Evolutionary conservation across 2,113 vertebrate genomes (phyloP), one percentile per base, ranked within the genome.

Genomic region (Vireo altiloquus): DNA sequence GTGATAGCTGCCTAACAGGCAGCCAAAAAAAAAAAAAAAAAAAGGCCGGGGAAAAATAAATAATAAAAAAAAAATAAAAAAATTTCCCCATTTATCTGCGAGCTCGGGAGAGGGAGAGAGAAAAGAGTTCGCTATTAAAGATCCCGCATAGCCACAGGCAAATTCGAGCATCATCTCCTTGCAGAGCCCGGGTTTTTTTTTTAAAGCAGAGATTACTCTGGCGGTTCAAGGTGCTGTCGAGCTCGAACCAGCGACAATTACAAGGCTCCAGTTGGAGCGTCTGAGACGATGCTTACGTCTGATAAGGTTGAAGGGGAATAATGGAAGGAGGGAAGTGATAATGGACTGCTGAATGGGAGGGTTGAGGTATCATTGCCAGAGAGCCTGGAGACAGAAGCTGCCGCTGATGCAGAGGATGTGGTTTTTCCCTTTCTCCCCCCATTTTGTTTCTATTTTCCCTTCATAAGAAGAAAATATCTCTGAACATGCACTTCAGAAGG

Each of bases 231-330:
- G 98, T 98, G 97, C 98, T 98, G 98, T 98, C 97, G 94, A 98
- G 97, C 97, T 97, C 97, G 96, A 98, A 97, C 97, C 93, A 71
- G 97, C 97, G 97, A 98, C 98, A 98, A 98, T 98, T 98, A 98
- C 97, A 98, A 97, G 98, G 97, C 97, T 98, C 97, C 90, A 96
- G 97, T 97, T 89, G 60, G 96, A 98, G 97, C 96, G 35, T 97
- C 97, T 97, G 97, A 97, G 95, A 95, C 4, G 97, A 98, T 98
- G 97, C 97, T 97, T 95, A 92, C 39, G 87, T 97, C 97, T 98
- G 98, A 98, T 98, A 98, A 98, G 97, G 97, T 95, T 98, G 96
- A 98, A 97, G 95, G 97, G 96, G 97, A 98, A 98, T 98, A 98
- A 98, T 98, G 97, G 75, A 81, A 96, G 97, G 96, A 97, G 96